These are phyloP conservation scores for Microtus montanus DNA, from an alignment of 2,113 vertebrate genomes.

Conservation along the genomic window DNA sequence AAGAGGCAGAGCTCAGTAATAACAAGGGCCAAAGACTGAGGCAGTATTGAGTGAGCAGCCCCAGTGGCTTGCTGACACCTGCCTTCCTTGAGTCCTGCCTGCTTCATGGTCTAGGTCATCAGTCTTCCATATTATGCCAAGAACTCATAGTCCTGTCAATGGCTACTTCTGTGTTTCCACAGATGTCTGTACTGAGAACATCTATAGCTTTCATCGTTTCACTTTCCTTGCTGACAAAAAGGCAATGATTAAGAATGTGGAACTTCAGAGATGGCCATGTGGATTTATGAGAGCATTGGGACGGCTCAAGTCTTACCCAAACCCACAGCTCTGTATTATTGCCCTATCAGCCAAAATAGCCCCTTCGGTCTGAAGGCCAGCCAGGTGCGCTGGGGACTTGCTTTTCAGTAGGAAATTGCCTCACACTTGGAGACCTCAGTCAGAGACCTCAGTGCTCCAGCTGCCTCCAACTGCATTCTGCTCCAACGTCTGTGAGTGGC, in stretches of 20 bases:
- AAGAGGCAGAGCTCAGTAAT: not conserved
- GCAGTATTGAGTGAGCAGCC: no score
- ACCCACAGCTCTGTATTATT: not conserved
- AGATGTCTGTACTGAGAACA: not conserved
- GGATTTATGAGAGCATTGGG: not conserved
- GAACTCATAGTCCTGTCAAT: not conserved
- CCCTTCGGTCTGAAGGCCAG: not conserved
- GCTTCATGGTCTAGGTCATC: not conserved
- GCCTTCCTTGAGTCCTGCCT: not conserved
- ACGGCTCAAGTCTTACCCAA: not conserved
- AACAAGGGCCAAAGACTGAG: not conserved
- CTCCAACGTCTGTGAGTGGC: not conserved
- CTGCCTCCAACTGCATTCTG: not conserved
- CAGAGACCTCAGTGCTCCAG: not conserved
- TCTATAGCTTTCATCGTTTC: not conserved
- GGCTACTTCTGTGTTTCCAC: not conserved
- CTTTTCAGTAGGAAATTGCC: not conserved
- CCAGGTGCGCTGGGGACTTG: not conserved
- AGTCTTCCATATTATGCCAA: not conserved
- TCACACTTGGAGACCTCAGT: not conserved
- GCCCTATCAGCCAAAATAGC: not conserved
- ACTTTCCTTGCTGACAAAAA: not conserved
- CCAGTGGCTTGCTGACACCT: not conserved
- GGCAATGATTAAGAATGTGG: not conserved
- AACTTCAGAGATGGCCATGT: not conserved